Percentiles rank a stretch among this genome's conserved stretches.
Conservation (phyloP, 92 coral and sea anemone species). For the Pocillopora grandis region DNA sequence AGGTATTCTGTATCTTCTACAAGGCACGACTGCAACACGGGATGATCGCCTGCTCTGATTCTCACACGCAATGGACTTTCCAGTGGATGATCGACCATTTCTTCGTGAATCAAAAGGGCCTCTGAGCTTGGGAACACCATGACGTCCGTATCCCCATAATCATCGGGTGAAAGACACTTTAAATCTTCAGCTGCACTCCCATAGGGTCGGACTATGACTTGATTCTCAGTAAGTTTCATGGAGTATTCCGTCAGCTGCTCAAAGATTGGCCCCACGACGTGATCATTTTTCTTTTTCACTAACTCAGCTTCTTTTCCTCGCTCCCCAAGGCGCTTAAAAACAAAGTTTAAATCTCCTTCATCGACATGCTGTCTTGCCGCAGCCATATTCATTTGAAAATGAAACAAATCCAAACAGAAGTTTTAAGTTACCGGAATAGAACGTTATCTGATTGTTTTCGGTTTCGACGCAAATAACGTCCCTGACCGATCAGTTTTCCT, state of each 20-base stretch:
- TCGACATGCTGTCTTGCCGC: background rate
- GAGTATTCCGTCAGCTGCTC: background rate
- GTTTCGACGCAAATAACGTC: too few species aligned
- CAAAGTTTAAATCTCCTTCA: conserved; percentile 26
- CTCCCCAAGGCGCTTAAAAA: conserved; percentile 36
- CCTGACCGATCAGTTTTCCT: too few species aligned
- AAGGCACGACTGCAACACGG: conserved; percentile 55
- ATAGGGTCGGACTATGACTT: conserved; percentile 11
- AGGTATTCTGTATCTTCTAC: conserved; percentile 48
- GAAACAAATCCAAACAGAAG: too few species aligned
- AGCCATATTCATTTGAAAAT: conserved; percentile 7
- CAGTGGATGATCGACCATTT: conserved; percentile 36
- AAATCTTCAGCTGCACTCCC: conserved; percentile 71
- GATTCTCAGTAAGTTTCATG: background rate
- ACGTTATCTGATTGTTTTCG: too few species aligned
- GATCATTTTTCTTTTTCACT: background rate
- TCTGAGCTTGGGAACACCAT: conserved; percentile 58
- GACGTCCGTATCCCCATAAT: conserved; percentile 65
- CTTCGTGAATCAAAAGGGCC: conserved; percentile 28
- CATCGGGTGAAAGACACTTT: conserved; percentile 45
- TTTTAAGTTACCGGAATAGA: too few species aligned
- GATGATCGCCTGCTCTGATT: conserved; percentile 58
- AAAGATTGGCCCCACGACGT: background rate
- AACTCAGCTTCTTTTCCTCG: conserved; percentile 25
- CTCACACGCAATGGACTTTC: conserved; percentile 43